Evolutionary conservation across 2,113 vertebrate species (phyloP).

Genomic region (Rynchops niger): DNA sequence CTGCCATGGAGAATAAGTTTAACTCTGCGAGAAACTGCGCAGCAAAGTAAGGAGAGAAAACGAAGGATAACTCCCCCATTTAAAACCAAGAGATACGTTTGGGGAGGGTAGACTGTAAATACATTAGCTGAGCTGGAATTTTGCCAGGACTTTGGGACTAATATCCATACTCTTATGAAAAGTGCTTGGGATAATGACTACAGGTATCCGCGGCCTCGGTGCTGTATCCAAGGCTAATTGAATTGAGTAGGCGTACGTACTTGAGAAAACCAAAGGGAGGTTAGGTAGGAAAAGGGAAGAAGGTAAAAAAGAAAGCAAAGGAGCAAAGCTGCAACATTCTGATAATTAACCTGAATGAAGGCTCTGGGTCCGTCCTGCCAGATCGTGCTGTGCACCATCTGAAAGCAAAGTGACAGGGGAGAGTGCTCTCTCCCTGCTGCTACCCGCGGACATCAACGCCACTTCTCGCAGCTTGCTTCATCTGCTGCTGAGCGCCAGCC

Average conservation of each 20-base stretch:
- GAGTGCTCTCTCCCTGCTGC: neutral
- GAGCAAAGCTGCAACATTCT: neutral
- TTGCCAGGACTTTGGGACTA: constrained; percentile 58
- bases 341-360: neutral
- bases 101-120: constrained; percentile 44
- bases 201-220: constrained; percentile 8
- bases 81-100: constrained; percentile 25
- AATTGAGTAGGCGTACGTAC: constrained; percentile 41
- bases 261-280: constrained; percentile 35
- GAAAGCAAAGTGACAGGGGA: neutral
- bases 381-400: neutral
- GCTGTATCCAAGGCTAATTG: constrained; percentile 59
- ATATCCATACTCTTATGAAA: constrained; percentile 59
- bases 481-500: neutral
- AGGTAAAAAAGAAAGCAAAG: constrained; percentile 42
- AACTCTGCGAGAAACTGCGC: neutral
- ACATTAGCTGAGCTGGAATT: constrained; percentile 50
- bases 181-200: constrained; percentile 58
- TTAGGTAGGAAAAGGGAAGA: constrained; percentile 27
- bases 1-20: constrained; percentile 5
- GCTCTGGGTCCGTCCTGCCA: neutral
- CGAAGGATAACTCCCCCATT: constrained; percentile 16
- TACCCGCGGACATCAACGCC: rapidly evolving
- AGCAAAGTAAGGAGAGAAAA: neutral
- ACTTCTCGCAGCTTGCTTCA: neutral